These are phyloP conservation scores for Adoxophyes honmai DNA, from an alignment of 1,140 invertebrate genomes.

Conservation along the genomic window DNA sequence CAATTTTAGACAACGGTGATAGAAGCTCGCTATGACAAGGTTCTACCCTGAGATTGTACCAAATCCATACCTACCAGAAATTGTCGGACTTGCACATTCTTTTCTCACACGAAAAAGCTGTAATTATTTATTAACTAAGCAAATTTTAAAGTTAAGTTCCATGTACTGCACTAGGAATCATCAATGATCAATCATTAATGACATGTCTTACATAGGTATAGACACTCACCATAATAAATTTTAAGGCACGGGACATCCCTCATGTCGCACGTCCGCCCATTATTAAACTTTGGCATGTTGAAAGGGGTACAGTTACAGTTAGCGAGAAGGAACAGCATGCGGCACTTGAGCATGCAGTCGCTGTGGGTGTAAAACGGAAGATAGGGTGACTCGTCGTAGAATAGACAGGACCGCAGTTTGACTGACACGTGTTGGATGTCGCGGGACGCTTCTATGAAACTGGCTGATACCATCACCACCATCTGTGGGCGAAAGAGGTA, in stretches of 20 bases:
- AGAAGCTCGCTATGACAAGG: too few relatives aligned
- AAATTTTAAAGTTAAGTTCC: too few relatives aligned
- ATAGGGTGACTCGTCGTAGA: conserved; percentile 66
- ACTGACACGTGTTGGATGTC: conserved; percentile 64
- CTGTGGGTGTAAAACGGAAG: conserved; percentile 63
- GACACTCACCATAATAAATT: conserved; percentile 46
- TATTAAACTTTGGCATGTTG: conserved; percentile 65
- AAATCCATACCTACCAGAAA: too few relatives aligned
- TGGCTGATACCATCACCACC: conserved; percentile 56
- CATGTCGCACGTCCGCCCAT: conserved; percentile 66
- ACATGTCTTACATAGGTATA: too few relatives aligned
- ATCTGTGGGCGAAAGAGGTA: conserved; percentile 33
- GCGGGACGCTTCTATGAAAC: conserved; percentile 58
- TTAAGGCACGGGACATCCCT: conserved; percentile 58
- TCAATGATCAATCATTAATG: too few relatives aligned
- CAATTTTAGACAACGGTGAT: too few relatives aligned
- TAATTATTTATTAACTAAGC: too few relatives aligned
- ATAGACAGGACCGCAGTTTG: conserved; percentile 59
- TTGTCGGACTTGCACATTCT: too few relatives aligned
- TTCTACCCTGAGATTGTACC: too few relatives aligned
- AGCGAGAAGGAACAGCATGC: conserved; percentile 69
- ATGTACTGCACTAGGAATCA: too few relatives aligned
- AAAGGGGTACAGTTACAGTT: conserved; percentile 78
- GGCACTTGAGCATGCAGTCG: conserved; percentile 77
- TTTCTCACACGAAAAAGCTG: too few relatives aligned